Evolutionary conservation across 2,113 vertebrate genomes (phyloP), one percentile per base, ranked within the genome.

Genomic region (Cettia cetti): DNA sequence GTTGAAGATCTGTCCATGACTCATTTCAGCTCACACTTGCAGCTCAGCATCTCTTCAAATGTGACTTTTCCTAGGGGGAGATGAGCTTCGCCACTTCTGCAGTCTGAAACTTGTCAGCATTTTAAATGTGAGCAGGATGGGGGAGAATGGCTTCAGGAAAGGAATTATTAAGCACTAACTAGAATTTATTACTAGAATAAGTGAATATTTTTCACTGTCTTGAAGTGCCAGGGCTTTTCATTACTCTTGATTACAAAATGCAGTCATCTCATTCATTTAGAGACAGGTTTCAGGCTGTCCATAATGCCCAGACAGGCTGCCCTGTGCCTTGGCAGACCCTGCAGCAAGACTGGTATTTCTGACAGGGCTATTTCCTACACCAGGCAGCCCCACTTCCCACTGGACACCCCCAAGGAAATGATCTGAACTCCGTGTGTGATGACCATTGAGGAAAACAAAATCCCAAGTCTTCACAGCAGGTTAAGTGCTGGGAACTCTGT

Each of bases 341-440:
- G 61, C 8, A 4, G 45, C 59, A 54, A 76, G 45, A n/a, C 63
- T 4, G 2, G 4, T 9, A 42, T 42, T 61, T 69, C 79, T 85
- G 28, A 64, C 16, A 31, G 17, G 10, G 22, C 26, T 35, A 24
- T 20, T 40, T 65, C 35, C 59, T n/a, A 39, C 7, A n/a, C 6
- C 15, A 50, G 42, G 35, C 33, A 61, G 39, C 9, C n/a, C 4
- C 28, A 35, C 31, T 37, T 54, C 50, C 9, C 35, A 12, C 22
- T 30, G 31, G 49, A 78, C 33, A 84, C 0, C 13, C 35, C 52
- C 30, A 76, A 26, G 6, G 57, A 79, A 64, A 57, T 2, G 0
- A 66, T 26, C 30, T 52, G 39, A 66, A 70, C 12, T 63, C 33
- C 0, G 0, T 37, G 44, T 0, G 0, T 21, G 17, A 50, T 5